Conservation (phyloP, 2,113 vertebrate species). For the Nerophis lumbriciformis region DNA sequence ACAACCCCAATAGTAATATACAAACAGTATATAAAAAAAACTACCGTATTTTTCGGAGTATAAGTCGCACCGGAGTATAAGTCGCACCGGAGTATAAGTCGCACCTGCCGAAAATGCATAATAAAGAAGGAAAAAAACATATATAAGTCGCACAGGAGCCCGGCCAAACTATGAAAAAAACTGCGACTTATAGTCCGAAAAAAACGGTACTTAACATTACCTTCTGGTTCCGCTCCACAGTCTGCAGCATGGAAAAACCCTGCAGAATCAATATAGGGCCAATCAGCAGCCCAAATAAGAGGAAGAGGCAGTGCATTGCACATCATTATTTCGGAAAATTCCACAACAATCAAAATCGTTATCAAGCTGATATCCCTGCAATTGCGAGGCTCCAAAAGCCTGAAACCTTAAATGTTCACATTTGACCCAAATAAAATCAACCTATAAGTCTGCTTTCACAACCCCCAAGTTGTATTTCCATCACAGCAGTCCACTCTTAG, state of each 20-base stretch:
- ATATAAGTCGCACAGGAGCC: too few species aligned
- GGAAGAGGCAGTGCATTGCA: not conserved
- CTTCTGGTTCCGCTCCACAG: not conserved
- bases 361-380: not conserved
- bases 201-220: too few species aligned
- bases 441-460: slow-evolving; percentile 3
- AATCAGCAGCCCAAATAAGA: not conserved
- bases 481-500: slow-evolving; percentile 7
- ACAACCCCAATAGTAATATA: too few species aligned
- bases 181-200: too few species aligned
- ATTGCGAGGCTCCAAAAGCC: not conserved
- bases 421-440: slow-evolving; percentile 11
- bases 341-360: not conserved
- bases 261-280: not conserved
- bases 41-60: too few species aligned
- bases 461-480: too few species aligned
- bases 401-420: not conserved
- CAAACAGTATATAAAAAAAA: too few species aligned
- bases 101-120: too few species aligned
- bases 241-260: not conserved
- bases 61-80: too few species aligned
- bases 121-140: too few species aligned
- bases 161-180: too few species aligned
- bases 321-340: not conserved
- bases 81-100: too few species aligned